Evolutionary conservation across 2,888 invertebrate species (phyloP), one percentile per base, ranked within the genome.

Genomic region (Plusia festucae): DNA sequence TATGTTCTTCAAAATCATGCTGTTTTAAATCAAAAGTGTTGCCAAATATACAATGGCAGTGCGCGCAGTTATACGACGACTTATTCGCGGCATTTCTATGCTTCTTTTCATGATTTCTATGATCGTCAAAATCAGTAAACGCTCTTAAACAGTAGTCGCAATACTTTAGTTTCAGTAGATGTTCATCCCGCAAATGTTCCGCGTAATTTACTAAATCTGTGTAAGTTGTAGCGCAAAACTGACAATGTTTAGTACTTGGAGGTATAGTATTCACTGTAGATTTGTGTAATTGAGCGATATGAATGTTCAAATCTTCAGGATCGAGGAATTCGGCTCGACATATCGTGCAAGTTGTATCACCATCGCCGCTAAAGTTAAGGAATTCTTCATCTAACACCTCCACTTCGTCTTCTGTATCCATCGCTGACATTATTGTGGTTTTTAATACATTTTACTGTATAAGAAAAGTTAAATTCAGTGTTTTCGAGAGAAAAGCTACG

Each of bases 301-400:
- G 94, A 0, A 89, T 53, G 0, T 79, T 56, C 7, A 94, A 73
- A 60, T 94, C 94, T 0, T 88, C 89, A 0, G 83, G 71, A 16
- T 94, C 93, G 0, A 94, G 73, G 34, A 94, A 94, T 79, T 94
- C 81, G 0, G 81, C 81, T 24, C 66, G 57, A 18, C 81, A 81
- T 13, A 82, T 62, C 0, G 69, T 60, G 11, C 81, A 81, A 8
- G 63, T 76, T 0, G 76, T 78, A 1, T 81, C 81, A 0, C 15
- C 60, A 13, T 82, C 79, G 0, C 63, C 11, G 6, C 1, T 22
- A 3, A 34, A 61, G 13, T 32, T 32, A 0, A 63, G 0, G 16
- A 51, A 71, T 16, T 71, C 76, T 6, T 66, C 65, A 0, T 75
- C 67, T 6, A 73, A 54, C 11, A 6, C 57, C 16, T 77, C 73